These are phyloP conservation scores for Lanistes nyassanus DNA, from an alignment of 1,140 invertebrate species.

Conservation along the genomic window DNA sequence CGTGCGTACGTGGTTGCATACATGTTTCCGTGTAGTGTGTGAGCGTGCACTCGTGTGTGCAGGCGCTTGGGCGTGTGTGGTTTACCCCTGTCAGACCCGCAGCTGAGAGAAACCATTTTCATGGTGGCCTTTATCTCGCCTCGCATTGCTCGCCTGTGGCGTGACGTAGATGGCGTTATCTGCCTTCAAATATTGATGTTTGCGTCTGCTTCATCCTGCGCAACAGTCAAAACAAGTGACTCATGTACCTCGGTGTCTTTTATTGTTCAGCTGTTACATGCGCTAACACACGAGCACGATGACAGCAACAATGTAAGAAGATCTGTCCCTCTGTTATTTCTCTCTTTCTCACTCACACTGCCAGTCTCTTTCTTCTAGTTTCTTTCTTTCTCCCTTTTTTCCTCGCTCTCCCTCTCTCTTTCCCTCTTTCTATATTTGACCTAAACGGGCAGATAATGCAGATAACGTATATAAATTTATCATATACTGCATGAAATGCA, in stretches of 20 bases:
- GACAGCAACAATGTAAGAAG: too few relatives aligned
- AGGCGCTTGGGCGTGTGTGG: neutral
- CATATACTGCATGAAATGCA: too few relatives aligned
- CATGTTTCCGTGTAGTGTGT: neutral
- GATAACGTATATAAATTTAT: too few relatives aligned
- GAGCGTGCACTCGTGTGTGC: slow-evolving; percentile 1
- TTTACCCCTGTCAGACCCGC: neutral
- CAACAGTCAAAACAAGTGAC: neutral
- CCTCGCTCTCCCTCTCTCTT: neutral
- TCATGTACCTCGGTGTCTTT: neutral
- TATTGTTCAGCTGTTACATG: too few relatives aligned
- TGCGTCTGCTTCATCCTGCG: neutral
- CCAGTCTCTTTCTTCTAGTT: neutral
- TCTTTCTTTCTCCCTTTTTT: neutral
- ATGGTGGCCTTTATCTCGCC: neutral
- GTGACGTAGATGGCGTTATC: neutral
- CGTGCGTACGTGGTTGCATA: neutral
- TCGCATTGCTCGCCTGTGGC: neutral
- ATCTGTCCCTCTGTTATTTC: slow-evolving; percentile 5
- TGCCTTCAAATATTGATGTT: too few relatives aligned
- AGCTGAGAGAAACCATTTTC: neutral
- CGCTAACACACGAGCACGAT: too few relatives aligned
- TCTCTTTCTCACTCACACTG: slow-evolving; percentile 3
- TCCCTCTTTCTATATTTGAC: neutral
- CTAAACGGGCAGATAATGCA: too few relatives aligned